phyloP scores from a whole-genome alignment of 2,888 invertebrate genomes.

The Polia nebulosa region DNA sequence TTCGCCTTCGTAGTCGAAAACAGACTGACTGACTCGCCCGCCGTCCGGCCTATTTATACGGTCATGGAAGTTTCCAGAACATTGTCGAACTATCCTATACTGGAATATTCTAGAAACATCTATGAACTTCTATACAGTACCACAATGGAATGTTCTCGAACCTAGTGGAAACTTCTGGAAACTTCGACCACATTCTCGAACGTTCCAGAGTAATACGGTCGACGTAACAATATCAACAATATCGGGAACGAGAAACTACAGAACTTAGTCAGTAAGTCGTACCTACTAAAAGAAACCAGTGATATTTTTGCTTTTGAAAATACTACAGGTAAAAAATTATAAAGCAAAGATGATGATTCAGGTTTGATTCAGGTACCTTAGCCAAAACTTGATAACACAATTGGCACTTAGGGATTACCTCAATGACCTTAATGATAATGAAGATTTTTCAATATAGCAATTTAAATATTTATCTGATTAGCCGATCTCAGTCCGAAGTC shows the following conservation, averaged over 20 bases:
- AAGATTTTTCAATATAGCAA: not conserved
- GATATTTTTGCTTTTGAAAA: not conserved
- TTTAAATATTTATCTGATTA: not conserved
- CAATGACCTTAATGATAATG: not conserved
- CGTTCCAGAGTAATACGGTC: no score
- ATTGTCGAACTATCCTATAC: no score
- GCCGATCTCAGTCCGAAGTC: not conserved
- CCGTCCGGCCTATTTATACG: no score
- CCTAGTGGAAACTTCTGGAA: no score
- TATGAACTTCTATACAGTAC: no score
- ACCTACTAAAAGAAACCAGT: constrained; percentile 3
- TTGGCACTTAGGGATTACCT: not conserved
- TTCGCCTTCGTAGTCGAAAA: no score
- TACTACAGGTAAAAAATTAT: not conserved
- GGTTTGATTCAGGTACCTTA: constrained; percentile 12
- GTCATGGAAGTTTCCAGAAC: no score
- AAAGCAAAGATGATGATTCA: not conserved
- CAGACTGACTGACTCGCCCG: no score
- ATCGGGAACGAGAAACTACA: not conserved
- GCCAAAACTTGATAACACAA: not conserved
- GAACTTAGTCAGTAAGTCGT: constrained; percentile 9
- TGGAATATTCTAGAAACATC: no score
- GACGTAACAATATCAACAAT: no score
- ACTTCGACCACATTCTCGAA: no score
- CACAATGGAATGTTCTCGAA: no score